Evolutionary conservation across 2,113 vertebrate genomes (phyloP), one percentile per base, ranked within the genome.

Genomic region (Cyprinodon tularosa): DNA sequence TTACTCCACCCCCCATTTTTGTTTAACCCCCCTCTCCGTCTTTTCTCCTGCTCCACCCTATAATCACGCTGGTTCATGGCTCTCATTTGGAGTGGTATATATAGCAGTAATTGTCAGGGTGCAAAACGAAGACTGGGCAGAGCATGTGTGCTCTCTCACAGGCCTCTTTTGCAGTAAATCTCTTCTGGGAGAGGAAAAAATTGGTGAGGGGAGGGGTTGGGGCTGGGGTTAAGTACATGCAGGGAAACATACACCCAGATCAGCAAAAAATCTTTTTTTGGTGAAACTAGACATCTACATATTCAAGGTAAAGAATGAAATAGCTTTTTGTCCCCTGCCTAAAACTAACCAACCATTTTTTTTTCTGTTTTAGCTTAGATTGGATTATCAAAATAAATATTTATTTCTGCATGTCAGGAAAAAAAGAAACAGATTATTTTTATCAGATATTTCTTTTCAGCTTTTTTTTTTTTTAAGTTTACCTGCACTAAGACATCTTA

Each of bases 61-160:
- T 95, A 94, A 94, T 95, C 94, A 94, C 79, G 69, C 77, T 64
- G 57, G 87, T 92, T 91, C 92, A 90, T 91, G 90, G 92, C 92
- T 94, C 92, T 94, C 91, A 94, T 94, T 94, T 94, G 87, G 87
- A 89, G 83, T 81, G 91, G 93, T 95, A 95, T 93, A 95, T 94
- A 95, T 95, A 94, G 93, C 93, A 84, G 88, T 94, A 95, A 94
- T 94, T 94, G 93, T 93, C 87, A 87, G 92, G 92, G 89, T 90
- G 92, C 90, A 90, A 89, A 87, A 86, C 76, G 60, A 80, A 84
- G 87, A 87, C 88, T 91, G 91, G 84, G 88, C 88, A 91, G 87
- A 87, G 87, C 86, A 84, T 93, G 89, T 90, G 87, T 88, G 81
- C 84, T 82, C 88, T 89, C 86, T 88, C 88, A 87, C 88, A 88